Conservation (phyloP, 2,888 invertebrate genomes). For the Anticlea derivata region DNA sequence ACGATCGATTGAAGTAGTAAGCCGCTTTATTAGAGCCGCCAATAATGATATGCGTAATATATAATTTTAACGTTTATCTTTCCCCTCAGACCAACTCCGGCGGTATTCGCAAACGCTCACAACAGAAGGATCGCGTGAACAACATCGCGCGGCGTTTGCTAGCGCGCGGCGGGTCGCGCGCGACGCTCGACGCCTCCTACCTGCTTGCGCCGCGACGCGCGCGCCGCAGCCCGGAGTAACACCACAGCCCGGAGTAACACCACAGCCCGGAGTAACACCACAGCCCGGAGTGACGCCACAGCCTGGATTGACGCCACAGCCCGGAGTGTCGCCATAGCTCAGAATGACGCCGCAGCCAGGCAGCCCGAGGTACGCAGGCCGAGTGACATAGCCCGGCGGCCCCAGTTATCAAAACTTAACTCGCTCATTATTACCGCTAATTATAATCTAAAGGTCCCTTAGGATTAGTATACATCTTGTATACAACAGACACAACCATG, state of each 20-base stretch:
- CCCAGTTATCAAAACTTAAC: not conserved
- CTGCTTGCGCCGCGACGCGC: constrained; percentile 58
- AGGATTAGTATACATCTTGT: no score
- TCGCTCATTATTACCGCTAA: no score
- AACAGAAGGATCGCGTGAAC: constrained; percentile 71
- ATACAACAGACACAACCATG: no score
- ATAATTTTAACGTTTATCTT: not conserved
- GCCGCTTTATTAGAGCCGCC: no score
- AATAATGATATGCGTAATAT: no score
- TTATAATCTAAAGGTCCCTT: no score
- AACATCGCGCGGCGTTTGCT: constrained; percentile 67
- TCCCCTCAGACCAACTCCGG: not conserved
- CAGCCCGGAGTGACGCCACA: constrained; percentile 19
- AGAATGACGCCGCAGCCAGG: constrained; percentile 18
- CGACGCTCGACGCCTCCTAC: constrained; percentile 67
- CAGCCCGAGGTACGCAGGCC: not conserved
- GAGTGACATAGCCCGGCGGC: no score
- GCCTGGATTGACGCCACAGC: no score
- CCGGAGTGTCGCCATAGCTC: no score
- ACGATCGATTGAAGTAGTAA: no score
- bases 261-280: constrained; percentile 40
- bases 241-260: constrained; percentile 33
- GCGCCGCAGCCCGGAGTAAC: constrained; percentile 39
- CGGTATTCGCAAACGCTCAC: constrained; percentile 23
- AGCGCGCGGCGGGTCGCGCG: constrained; percentile 51